Evolutionary conservation across 2,888 invertebrate genomes (phyloP).

Genomic region (Homarus gammarus): DNA sequence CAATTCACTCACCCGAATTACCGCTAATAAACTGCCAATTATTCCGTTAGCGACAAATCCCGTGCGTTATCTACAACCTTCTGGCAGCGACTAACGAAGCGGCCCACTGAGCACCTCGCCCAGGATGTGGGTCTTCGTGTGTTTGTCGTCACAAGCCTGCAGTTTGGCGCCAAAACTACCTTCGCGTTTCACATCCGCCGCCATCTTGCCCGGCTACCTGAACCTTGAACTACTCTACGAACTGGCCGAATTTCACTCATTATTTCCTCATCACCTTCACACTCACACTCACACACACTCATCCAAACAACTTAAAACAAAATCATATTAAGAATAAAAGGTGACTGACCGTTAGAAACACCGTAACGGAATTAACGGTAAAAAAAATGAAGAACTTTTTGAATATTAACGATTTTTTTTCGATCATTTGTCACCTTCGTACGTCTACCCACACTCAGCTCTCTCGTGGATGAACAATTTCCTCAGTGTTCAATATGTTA

Average conservation of each 20-base stretch:
- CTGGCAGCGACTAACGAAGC: background rate
- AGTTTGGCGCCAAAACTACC: constrained; percentile 29
- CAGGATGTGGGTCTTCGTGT: background rate
- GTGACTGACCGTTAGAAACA: no score
- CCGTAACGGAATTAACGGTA: no score
- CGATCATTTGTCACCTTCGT: no score
- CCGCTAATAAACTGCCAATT: constrained; percentile 44
- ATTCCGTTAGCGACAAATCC: constrained; percentile 30
- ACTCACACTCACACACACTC: background rate
- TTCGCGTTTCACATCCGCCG: constrained; percentile 29
- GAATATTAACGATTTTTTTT: no score
- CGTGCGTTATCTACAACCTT: background rate
- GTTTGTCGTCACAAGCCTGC: constrained; percentile 42
- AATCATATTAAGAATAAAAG: no score
- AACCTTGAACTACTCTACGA: constrained; percentile 22
- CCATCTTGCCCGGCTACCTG: constrained; percentile 23
- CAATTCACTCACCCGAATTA: constrained; percentile 33
- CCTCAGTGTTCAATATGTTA: no score
- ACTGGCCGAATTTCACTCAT: background rate
- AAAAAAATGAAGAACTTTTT: no score
- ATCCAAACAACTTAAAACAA: background rate
- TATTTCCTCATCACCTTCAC: no score
- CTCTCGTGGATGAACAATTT: no score
- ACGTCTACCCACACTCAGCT: no score
- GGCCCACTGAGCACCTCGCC: background rate